Evolutionary conservation across 2,888 invertebrate genomes (phyloP), one percentile per base, ranked within the genome.

Genomic region (Calliopum simillimum): DNA sequence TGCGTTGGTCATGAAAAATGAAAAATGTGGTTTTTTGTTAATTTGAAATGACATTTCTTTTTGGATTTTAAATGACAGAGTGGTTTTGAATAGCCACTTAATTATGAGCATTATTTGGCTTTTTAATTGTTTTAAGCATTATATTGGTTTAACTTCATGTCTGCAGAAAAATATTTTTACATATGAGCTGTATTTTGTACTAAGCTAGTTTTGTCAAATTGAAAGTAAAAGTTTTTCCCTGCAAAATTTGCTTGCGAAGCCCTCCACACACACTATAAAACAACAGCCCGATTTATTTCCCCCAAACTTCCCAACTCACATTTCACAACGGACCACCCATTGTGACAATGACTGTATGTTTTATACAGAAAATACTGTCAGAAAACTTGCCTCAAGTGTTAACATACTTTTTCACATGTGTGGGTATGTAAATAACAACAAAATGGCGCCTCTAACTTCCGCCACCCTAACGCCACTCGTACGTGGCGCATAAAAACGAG

Each of bases 281-380:
- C n/a, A n/a, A 1, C 33, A 33, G 33, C 2, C 5, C 5, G 8
- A 33, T 33, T 33, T 33, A 3, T 33, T 2, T 33, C 33, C 6
- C 3, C 6, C 3, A 1, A 3, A 3, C 4, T 33, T 33, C 33
- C 33, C 6, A 4, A 33, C 4, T 33, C 33, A n/a, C 6, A 8
- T 33, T 33, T 33, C 8, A 33, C 61, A 2, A 43, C 61, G 23
- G 59, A 59, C 43, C 43, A 43, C 59, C 59, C 19, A 43, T n/a
- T n/a, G 59, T 41, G 59, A 43, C 61, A 46, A 61, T 61, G 61
- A 46, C 59, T 43, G 43, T 43, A 59, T 16, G 43, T 33, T 44
- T 33, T 13, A 44, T 33, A n/a, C 12, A 59, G 23, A 21, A 19
- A 53, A 21, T 5, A n/a, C 4, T 13, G 23, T 21, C n/a, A 44